Evolutionary conservation across 2,797 vertebrate genomes (phyloP).

Genomic region (Glossophaga mutica): DNA sequence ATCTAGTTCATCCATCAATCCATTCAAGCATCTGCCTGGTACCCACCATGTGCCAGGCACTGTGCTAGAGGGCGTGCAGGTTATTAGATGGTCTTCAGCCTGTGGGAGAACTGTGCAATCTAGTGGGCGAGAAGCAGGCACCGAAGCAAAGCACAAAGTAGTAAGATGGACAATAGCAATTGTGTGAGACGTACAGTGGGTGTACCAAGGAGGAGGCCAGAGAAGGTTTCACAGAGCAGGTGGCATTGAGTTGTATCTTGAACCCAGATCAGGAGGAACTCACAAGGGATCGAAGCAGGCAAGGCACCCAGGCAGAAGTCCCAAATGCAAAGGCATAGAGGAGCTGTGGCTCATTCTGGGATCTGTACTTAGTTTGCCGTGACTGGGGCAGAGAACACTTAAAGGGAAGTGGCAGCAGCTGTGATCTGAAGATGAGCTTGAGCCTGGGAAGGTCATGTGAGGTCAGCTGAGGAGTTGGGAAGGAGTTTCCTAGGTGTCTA

Average conservation of each 20-base stretch:
- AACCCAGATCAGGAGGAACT: background rate
- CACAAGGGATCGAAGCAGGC: background rate
- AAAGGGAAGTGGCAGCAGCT: background rate
- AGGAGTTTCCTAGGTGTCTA: background rate
- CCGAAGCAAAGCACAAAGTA: accelerated
- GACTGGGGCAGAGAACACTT: background rate
- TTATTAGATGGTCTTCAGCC: background rate
- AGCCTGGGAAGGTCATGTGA: background rate
- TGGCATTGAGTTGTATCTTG: background rate
- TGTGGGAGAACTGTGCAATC: background rate
- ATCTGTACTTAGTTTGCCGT: background rate
- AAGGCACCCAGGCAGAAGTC: background rate
- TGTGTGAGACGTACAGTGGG: accelerated
- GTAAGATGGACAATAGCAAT: accelerated
- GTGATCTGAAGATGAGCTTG: background rate
- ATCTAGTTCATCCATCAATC: slow-evolving; percentile 38
- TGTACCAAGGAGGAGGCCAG: background rate
- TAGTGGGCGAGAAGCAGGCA: background rate
- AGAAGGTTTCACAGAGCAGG: background rate
- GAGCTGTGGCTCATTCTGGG: accelerated
- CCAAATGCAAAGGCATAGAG: background rate
- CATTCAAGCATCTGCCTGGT: slow-evolving; percentile 14
- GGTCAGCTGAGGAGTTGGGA: background rate
- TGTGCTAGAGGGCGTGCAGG: background rate
- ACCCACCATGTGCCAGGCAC: background rate